Evolutionary conservation across 2,797 vertebrate species (phyloP), one percentile per base, ranked within the genome.

Genomic region (Thalassophryne amazonica): DNA sequence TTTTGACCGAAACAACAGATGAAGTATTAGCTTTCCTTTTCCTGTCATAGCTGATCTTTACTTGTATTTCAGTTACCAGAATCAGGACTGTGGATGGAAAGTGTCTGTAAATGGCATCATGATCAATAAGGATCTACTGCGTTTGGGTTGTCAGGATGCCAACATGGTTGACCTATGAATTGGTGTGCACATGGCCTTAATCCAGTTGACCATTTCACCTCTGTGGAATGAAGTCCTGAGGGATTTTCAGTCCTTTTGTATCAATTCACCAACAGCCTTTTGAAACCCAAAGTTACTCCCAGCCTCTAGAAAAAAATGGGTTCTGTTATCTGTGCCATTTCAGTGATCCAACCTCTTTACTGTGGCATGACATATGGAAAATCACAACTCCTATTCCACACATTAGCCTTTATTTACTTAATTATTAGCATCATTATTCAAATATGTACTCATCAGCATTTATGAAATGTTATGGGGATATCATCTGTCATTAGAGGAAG

Each of bases 11-110:
- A 84, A 86, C 61, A 83, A 88, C 62, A 71, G 86, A 90, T 92
- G 89, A 91, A 92, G 88, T 90, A 89, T 90, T 90, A 88, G 84
- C 84, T 78, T 88, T 62, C 78, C 80, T 76, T 82, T 78, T 69
- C 80, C 67, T 77, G 72, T 88, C 79, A 49, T 70, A 69, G 75
- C 84, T 67, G 50, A 73, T 56, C 52, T 81, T 74, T 72, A 68
- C 56, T 62, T 83, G 51, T 76, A 78, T 70, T 73, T 71, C 71
- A 86, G 78, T 81, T 83, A 76, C 63, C n/a, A 23, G 70, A 73
- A 73, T 53, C 67, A 55, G 63, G 76, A 65, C 78, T 80, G 73
- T 75, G 77, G 81, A 76, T 53, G 72, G 63, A 63, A 53, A 52
- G 60, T 43, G 51, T 52, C 49, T 69, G n/a, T 69, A 76, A 83